These are phyloP conservation scores for Medauroidea extradentata DNA, from an alignment of 1,140 invertebrate genomes.

Conservation along the genomic window DNA sequence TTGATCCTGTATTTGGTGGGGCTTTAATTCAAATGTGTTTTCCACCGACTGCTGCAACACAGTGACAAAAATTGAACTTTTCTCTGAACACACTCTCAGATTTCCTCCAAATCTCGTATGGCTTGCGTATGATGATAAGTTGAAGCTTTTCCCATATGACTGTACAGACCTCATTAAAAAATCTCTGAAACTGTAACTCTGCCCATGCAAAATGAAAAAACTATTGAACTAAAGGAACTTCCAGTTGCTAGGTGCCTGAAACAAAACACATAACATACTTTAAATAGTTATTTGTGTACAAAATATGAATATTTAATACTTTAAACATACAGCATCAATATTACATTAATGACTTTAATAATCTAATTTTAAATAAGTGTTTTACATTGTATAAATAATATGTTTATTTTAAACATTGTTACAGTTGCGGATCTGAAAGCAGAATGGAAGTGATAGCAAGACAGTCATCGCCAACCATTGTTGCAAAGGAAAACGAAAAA, in stretches of 20 bases:
- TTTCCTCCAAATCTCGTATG: constrained; percentile 5
- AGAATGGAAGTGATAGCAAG: too few species aligned
- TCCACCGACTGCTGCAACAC: constrained; percentile 38
- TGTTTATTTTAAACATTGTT: too few species aligned
- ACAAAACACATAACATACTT: too few species aligned
- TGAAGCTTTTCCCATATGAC: neutral
- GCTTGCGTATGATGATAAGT: neutral
- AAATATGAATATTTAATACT: too few species aligned
- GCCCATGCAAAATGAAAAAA: neutral
- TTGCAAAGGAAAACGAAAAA: too few species aligned
- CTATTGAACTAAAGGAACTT: neutral
- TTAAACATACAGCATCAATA: too few species aligned
- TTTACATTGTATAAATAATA: too few species aligned
- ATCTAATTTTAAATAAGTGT: too few species aligned
- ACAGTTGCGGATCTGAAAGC: too few species aligned
- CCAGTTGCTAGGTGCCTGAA: neutral
- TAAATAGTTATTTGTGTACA: too few species aligned
- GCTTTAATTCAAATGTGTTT: constrained; percentile 38
- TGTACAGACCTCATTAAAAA: neutral
- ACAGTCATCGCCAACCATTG: too few species aligned
- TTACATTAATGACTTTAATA: too few species aligned
- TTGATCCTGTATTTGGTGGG: constrained; percentile 12
- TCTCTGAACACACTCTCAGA: constrained; percentile 28
- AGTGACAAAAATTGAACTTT: constrained; percentile 41
- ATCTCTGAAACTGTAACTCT: neutral